A percentile compares a stretch with the other conserved stretches of the same genome.
phyloP scores from a whole-genome alignment of 2,797 vertebrate species.

The Microhierax caerulescens region DNA sequence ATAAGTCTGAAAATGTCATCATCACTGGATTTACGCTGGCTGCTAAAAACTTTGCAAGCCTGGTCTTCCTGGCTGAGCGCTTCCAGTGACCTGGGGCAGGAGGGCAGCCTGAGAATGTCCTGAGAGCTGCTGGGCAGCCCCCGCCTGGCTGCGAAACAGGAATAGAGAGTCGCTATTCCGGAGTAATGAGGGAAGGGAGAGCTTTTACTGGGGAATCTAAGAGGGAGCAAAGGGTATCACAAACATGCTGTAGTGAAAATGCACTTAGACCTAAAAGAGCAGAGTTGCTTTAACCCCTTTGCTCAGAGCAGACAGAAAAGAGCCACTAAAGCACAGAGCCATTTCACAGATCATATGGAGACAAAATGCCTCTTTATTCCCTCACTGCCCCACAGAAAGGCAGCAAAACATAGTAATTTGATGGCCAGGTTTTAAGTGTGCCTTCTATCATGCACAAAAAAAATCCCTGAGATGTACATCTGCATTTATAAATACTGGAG shows the following conservation, averaged over 20 bases:
- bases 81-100: not conserved
- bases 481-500: not conserved
- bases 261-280: not conserved
- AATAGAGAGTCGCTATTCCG: accelerated
- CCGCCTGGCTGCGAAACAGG: not conserved
- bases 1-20: not conserved
- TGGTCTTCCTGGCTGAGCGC: not conserved
- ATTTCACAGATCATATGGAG: not conserved
- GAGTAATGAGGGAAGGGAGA: not conserved
- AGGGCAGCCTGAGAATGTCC: accelerated
- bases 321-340: not conserved
- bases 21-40: not conserved
- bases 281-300: not conserved
- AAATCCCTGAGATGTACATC: accelerated
- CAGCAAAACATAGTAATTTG: not conserved
- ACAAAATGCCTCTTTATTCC: not conserved
- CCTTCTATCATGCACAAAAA: not conserved
- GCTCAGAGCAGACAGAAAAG: not conserved
- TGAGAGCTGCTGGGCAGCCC: accelerated
- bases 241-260: accelerated
- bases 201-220: not conserved
- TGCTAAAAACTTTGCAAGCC: not conserved
- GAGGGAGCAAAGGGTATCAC: accelerated
- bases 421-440: not conserved
- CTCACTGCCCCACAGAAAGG: not conserved